These are phyloP conservation scores for Enteromius mattozi DNA, from an alignment of 2,797 vertebrate genomes.

Conservation along the genomic window DNA sequence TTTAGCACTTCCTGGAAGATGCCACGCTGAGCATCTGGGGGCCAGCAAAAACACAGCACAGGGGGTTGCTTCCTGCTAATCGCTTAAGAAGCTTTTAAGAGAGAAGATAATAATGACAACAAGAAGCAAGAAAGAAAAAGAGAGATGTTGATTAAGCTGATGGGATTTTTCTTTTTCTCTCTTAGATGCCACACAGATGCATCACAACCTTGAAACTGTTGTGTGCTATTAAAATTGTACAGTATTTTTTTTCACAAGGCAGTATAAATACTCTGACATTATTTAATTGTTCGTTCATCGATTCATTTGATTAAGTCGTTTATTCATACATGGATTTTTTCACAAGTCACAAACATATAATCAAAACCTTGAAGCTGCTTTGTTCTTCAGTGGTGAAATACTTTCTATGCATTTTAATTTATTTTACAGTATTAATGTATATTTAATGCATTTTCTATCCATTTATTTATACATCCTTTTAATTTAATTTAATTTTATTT, in stretches of 20 bases:
- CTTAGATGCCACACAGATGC: constrained; percentile 24
- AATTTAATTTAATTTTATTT: background rate
- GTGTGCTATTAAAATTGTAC: background rate
- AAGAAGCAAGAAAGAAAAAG: constrained; percentile 54
- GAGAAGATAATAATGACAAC: constrained; percentile 63
- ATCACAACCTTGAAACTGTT: constrained; percentile 33
- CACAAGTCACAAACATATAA: background rate
- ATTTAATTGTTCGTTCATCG: background rate
- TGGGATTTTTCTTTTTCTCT: constrained; percentile 33
- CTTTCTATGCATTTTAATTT: background rate
- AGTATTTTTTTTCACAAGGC: background rate
- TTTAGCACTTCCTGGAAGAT: constrained; percentile 51
- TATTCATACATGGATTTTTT: background rate
- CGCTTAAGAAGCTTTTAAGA: constrained; percentile 47
- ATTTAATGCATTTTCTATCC: too few species aligned
- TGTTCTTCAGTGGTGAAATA: background rate
- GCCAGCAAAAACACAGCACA: constrained; percentile 9
- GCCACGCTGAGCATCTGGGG: constrained; percentile 38
- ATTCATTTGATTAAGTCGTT: background rate
- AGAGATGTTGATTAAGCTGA: constrained; percentile 57
- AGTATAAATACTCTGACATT: background rate
- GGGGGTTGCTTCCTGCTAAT: background rate
- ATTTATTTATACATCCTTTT: too few species aligned
- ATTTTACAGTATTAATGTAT: too few species aligned
- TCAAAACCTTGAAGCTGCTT: background rate